Evolutionary conservation across 2,797 vertebrate genomes (phyloP), one percentile per base, ranked within the genome.

Genomic region (Hylomyscus alleni): DNA sequence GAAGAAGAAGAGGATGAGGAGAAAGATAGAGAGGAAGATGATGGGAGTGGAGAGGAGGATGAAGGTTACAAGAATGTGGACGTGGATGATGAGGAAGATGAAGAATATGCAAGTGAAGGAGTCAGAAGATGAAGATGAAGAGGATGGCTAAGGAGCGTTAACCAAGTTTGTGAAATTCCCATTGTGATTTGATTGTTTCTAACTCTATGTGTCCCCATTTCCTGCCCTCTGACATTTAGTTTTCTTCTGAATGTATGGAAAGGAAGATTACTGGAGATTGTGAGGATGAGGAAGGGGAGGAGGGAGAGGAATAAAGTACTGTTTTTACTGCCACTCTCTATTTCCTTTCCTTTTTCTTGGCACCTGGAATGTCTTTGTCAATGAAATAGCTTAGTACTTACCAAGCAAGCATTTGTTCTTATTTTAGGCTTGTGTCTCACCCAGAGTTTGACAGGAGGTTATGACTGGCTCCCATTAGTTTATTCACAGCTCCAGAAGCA

Each of bases 11-110:
- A 99, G 0, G 99, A 99, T 40, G 99, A 99, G 2, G 99, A 99
- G 99, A 99, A 99, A 34, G 99, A 99, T n/a, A 99, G 99, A 56
- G 99, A 99, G 95, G 99, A 99, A 91, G 99, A 99, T 56, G 99
- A 99, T 1, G 99, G 99, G 93, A 99, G 99, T 8, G 99, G 99
- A 98, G 99, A 99, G 97, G 99, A 99, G 98, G 98, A 88, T 98
- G 97, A 99, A 93, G 99, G 99, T 90, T 98, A 99, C 97, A 99
- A 99, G 0, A 99, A 99, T 37, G 99, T 97, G 11, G 99, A 99
- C 95, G 99, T 99, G 91, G 9, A 31, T 11, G 29, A n/a, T 67
- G 72, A 99, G 99, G 99, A 99, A 97, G 99, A 99, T 83, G 99
- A 99, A 93, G 99, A 99, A 52, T 99, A 99, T 44, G 98, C 99